Evolutionary conservation across 2,113 vertebrate genomes (phyloP), one percentile per base, ranked within the genome.

Genomic region (Sisor rabdophorus): DNA sequence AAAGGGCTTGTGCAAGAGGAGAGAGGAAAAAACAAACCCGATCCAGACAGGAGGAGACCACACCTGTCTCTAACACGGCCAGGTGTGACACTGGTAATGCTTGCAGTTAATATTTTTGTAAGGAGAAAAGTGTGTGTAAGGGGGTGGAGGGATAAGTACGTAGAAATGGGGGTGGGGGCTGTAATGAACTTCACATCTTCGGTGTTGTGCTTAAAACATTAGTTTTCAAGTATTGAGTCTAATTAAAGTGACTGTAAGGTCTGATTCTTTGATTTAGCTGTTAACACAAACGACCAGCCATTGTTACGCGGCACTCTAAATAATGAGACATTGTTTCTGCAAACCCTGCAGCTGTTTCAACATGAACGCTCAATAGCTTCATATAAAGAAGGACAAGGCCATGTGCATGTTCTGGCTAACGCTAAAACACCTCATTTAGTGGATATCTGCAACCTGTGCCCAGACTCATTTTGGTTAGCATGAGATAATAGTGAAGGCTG

Each of bases 401-500:
- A 48, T 24, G 73, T 54, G 50, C 56, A 48, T 68, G 32, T 70
- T 74, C 22, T 36, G 44, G 58, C 11, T 64, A 48, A 50, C 53
- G 24, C 19, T 59, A 59, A n/a, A 77, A 70, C 75, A 77, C 13
- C 68, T 77, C 44, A 28, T 69, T 70, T 77, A 55, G 53, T 19
- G 36, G 77, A 58, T 65, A 71, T 48, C 22, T 71, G 50, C 32
- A 59, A 55, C 28, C 76, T n/a, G 17, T 28, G 30, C 19, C 52
- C 28, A 61, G 64, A 26, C n/a, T 60, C 63, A 61, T 54, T 59
- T n/a, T 50, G 83, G 83, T 78, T 40, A 69, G 79, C 64, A 77
- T 80, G 72, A 84, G 88, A 71, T 58, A 87, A 94, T 96, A 93
- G 93, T 93, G 93, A 93, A 82, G 95, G 91, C 80, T 91, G 91